Evolutionary conservation across 2,888 invertebrate genomes (phyloP).

Genomic region (Epinotia nisella): DNA sequence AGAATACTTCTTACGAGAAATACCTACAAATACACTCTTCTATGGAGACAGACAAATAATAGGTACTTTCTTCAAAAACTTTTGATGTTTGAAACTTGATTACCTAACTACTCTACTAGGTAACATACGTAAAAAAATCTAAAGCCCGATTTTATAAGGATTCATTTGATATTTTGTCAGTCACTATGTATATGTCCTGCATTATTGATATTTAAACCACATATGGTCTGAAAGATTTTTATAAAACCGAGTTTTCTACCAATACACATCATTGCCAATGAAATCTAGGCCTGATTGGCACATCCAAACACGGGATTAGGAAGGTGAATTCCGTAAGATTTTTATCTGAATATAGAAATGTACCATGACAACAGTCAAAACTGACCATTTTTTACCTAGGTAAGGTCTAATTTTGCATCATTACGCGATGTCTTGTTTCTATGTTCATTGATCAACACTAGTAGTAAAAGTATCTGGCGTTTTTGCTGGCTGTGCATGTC

Average conservation of each 20-base stretch:
- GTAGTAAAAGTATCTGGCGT: background rate
- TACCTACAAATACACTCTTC: background rate
- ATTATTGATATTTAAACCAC: too few relatives aligned
- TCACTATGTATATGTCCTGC: too few relatives aligned
- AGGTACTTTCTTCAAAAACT: too few relatives aligned
- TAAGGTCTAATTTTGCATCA: background rate
- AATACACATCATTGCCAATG: too few relatives aligned
- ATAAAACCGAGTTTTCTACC: too few relatives aligned
- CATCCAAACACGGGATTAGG: background rate
- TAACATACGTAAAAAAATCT: constrained; percentile 9
- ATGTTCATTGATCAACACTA: background rate
- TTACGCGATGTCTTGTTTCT: background rate
- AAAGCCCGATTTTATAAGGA: too few relatives aligned
- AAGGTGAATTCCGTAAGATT: background rate
- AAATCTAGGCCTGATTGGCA: background rate
- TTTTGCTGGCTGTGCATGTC: background rate
- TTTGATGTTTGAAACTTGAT: too few relatives aligned
- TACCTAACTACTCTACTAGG: too few relatives aligned
- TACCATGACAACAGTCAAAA: background rate
- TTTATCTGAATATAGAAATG: background rate
- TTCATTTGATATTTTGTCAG: too few relatives aligned
- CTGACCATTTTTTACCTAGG: background rate
- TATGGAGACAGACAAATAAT: too few relatives aligned
- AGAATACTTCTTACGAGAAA: background rate
- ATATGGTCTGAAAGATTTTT: too few relatives aligned